Evolutionary conservation across 2,113 vertebrate species (phyloP).

Genomic region (Zingel zingel): DNA sequence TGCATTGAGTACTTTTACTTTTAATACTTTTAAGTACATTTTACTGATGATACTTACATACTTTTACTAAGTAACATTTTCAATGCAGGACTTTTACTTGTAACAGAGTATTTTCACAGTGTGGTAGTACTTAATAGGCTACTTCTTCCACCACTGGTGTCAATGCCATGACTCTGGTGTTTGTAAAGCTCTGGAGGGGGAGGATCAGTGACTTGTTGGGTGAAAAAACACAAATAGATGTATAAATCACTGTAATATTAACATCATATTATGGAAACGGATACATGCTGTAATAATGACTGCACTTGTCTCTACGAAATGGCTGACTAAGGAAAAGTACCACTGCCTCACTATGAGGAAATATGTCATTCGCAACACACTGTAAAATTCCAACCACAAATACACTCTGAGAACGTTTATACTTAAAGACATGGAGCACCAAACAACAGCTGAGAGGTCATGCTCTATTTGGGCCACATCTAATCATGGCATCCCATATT

Average conservation of each 20-base stretch:
- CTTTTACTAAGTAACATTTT: no score
- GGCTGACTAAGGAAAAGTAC: conserved; percentile 2
- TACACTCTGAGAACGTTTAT: neutral
- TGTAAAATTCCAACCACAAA: conserved; percentile 45
- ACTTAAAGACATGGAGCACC: neutral
- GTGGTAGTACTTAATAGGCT: no score
- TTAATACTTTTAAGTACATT: no score
- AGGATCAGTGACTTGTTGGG: neutral
- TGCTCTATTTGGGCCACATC: conserved; percentile 5
- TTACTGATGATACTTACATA: no score
- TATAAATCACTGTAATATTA: conserved; percentile 12
- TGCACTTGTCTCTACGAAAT: neutral
- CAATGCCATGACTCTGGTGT: neutral
- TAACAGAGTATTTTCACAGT: no score
- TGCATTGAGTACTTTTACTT: no score
- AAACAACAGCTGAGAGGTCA: conserved; percentile 52
- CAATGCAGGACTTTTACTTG: no score
- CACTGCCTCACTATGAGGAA: neutral
- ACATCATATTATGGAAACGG: neutral
- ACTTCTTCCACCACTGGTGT: no score
- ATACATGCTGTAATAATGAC: conserved; percentile 22
- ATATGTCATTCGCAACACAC: neutral
- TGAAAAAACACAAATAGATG: conserved; percentile 21
- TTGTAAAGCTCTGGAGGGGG: neutral
- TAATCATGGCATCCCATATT: conserved; percentile 41